phyloP scores from a whole-genome alignment of 2,888 invertebrate genomes.

The Tineola bisselliella region DNA sequence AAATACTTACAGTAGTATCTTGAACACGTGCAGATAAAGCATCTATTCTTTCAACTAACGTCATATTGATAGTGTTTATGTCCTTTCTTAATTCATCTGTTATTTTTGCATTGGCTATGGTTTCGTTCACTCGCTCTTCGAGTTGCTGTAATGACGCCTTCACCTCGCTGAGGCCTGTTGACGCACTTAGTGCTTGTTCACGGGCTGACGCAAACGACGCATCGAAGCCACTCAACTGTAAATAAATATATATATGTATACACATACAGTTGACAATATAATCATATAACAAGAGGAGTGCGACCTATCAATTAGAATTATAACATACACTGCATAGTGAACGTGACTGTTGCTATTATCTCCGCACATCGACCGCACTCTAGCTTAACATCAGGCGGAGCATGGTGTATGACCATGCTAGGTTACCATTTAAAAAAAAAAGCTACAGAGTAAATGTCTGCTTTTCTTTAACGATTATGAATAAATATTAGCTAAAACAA shows the following conservation, averaged over 20 bases:
- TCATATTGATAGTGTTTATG: slow-evolving; percentile 36
- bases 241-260: slow-evolving; percentile 16
- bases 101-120: slow-evolving; percentile 38
- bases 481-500: too few species aligned
- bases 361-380: too few species aligned
- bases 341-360: too few species aligned
- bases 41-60: slow-evolving; percentile 38
- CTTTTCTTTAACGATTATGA: too few species aligned
- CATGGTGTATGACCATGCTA: background rate
- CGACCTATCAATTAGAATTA: too few species aligned
- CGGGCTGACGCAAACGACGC: slow-evolving; percentile 38
- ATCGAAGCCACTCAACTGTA: slow-evolving; percentile 64
- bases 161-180: slow-evolving; percentile 49
- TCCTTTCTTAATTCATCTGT: slow-evolving; percentile 37
- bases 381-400: slow-evolving; percentile 14
- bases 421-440: too few species aligned
- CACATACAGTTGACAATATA: too few species aligned
- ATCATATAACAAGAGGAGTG: too few species aligned
- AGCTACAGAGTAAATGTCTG: too few species aligned
- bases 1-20: slow-evolving; percentile 40
- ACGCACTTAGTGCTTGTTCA: slow-evolving; percentile 48
- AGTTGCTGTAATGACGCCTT: slow-evolving; percentile 38
- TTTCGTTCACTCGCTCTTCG: slow-evolving; percentile 46
- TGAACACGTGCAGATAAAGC: slow-evolving; percentile 41
- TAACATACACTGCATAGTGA: too few species aligned